These are phyloP conservation scores for Embiotoca jacksoni DNA, from an alignment of 2,113 vertebrate genomes.

Conservation along the genomic window DNA sequence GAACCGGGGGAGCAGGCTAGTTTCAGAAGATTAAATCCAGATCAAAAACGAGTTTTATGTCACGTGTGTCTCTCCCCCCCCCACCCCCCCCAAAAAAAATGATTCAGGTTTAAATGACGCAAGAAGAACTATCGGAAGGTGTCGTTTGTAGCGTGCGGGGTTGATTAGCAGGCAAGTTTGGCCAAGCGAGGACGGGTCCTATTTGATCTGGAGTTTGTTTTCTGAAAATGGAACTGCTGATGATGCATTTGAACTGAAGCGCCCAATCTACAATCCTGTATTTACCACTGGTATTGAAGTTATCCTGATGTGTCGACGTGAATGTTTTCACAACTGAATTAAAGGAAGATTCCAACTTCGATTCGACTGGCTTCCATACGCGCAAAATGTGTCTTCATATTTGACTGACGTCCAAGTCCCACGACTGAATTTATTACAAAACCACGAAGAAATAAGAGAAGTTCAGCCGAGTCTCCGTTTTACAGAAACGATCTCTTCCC, in stretches of 20 bases:
- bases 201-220: constrained; percentile 66
- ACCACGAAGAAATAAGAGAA: neutral
- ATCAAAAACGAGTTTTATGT: constrained; percentile 5
- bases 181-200: neutral
- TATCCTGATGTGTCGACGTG: constrained; percentile 71
- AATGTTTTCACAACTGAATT: constrained; percentile 74
- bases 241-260: constrained; percentile 46
- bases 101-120: neutral
- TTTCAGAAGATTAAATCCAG: constrained; percentile 67
- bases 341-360: constrained; percentile 76
- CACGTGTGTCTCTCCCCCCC: neutral
- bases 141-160: constrained; percentile 17
- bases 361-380: constrained; percentile 56
- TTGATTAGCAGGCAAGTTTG: constrained; percentile 8
- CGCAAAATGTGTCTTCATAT: constrained; percentile 11
- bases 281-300: constrained; percentile 65
- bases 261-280: constrained; percentile 64
- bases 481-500: neutral
- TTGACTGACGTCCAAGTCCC: neutral
- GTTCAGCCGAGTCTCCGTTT: neutral
- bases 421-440: neutral
- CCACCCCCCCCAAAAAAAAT: neutral
- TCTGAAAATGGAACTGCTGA: constrained; percentile 64
- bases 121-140: neutral
- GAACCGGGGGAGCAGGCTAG: constrained; percentile 42